Evolutionary conservation across 2,797 vertebrate species (phyloP).

Genomic region (Typhlichthys eigenmanni): DNA sequence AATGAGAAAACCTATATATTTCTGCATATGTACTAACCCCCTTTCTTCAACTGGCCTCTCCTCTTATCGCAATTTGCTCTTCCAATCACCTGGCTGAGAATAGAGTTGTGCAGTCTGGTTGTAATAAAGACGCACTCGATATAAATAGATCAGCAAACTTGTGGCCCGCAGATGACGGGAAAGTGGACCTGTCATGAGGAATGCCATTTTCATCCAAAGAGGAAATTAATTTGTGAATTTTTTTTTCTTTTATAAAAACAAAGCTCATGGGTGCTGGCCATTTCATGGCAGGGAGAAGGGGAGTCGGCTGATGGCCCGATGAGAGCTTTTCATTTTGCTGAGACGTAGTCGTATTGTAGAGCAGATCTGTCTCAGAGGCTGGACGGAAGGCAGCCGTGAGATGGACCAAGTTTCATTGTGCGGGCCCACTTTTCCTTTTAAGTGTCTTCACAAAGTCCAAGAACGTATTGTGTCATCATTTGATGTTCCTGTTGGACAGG

Average conservation of each 20-base stretch:
- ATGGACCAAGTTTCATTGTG: slow-evolving; percentile 73
- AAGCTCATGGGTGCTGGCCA: slow-evolving; percentile 67
- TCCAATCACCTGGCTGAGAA: slow-evolving; percentile 89
- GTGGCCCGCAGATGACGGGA: slow-evolving; percentile 96
- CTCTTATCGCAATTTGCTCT: slow-evolving; percentile 54
- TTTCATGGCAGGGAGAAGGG: slow-evolving; percentile 73
- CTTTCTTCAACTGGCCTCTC: slow-evolving; percentile 44
- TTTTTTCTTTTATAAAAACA: slow-evolving; percentile 66
- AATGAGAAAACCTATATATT: slow-evolving; percentile 7
- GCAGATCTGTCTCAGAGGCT: slow-evolving; percentile 78
- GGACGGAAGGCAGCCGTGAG: slow-evolving; percentile 80
- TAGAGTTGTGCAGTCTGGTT: slow-evolving; percentile 82
- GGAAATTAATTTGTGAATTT: slow-evolving; percentile 81
- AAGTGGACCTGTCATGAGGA: slow-evolving; percentile 80
- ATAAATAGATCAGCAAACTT: slow-evolving; percentile 86
- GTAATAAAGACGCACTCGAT: slow-evolving; percentile 78
- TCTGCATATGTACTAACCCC: slow-evolving; percentile 26
- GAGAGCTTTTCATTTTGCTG: slow-evolving; percentile 81
- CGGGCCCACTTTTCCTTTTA: slow-evolving; percentile 56
- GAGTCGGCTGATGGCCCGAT: slow-evolving; percentile 77
- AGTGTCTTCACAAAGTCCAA: slow-evolving; percentile 53
- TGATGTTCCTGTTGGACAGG: slow-evolving; percentile 80
- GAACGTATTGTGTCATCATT: slow-evolving; percentile 69
- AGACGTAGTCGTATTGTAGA: slow-evolving; percentile 67
- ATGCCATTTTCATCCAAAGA: slow-evolving; percentile 63